Base-by-base conservation (phyloP, 2,113 vertebrate genomes). In the Uropsilus gracilis region DNA sequence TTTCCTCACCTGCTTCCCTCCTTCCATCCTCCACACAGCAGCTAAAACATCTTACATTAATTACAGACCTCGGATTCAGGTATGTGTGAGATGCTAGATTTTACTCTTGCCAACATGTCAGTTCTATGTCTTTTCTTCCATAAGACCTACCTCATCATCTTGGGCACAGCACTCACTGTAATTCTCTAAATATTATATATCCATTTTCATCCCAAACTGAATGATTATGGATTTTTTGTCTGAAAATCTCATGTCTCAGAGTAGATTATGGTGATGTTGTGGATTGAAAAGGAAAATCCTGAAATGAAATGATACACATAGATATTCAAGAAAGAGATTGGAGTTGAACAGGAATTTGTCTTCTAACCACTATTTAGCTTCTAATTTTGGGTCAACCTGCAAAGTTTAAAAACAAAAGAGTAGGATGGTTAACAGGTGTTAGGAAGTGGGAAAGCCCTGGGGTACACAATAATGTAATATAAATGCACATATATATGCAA, bases 81-180 rank as follows among this genome's bases (percentile, higher is more conserved):
- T 6, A 16, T 0, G 18, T 34, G 1, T 9, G 0, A 68, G 30
- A 64, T 42, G 24, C 1, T 9, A 13, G 24, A 28, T 16, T 30
- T 26, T 8, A 34, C 6, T 22, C 57, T 22, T 30, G 9, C 24
- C 11, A 7, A 37, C 3, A 46, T 2, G 39, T 26, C n/a, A 16
- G 30, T 17, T 66, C 26, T 12, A 17, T 22, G 46, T 50, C 61
- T 82, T 66, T 42, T n/a, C 81, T 68, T 44, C 6, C 22, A 7
- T 5, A 5, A 46, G 69, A 30, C 55, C 37, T 22, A 3, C n/a
- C n/a, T n/a, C n/a, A 46, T 4, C 13, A 14, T 26, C 20, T 55
- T 26, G 3, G 0, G 53, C 76, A 66, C 12, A 1, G 3, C 14
- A 12, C 24, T 17, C 9, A 13, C 3, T 3, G 2, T n/a, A n/a